phyloP scores from a whole-genome alignment of 30 jellyfish, hydroid and myxozoan genomes.

The Aurelia aurita complex sp. Pacific region DNA sequence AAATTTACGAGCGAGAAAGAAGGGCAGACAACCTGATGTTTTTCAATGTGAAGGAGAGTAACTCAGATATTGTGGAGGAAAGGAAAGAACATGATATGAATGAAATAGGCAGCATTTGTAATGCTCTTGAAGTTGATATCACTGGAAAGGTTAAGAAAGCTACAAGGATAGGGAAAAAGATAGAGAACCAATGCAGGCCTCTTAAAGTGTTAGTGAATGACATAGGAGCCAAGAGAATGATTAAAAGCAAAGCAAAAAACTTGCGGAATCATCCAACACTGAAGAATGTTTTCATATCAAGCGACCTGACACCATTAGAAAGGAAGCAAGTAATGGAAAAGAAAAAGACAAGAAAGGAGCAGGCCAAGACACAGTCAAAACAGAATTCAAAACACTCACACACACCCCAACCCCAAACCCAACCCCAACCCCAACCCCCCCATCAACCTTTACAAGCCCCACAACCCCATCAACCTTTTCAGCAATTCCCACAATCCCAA shows the following conservation, averaged over 20 bases:
- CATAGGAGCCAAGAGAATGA: slow-evolving; percentile 26
- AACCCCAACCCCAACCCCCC: slow-evolving; percentile 8
- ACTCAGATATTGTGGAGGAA: slow-evolving; percentile 20
- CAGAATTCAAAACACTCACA: slow-evolving; percentile 1
- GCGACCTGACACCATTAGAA: slow-evolving; percentile 12
- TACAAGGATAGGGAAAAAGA: slow-evolving; percentile 28
- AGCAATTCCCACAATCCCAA: slow-evolving; percentile 8
- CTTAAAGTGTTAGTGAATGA: slow-evolving; percentile 21
- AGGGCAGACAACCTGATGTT: slow-evolving; percentile 22
- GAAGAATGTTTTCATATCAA: slow-evolving; percentile 22
- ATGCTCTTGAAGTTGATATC: slow-evolving; percentile 23
- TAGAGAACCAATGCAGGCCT: slow-evolving; percentile 12
- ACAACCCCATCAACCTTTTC: slow-evolving; percentile 8
- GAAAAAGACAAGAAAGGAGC: slow-evolving; percentile 21
- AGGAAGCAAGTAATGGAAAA: slow-evolving; percentile 12
- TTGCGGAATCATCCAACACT: slow-evolving; percentile 21
- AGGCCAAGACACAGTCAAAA: background rate
- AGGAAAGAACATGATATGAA: slow-evolving; percentile 18
- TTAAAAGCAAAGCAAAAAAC: slow-evolving; percentile 19
- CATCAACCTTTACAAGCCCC: slow-evolving; percentile 5
- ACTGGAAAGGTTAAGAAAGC: slow-evolving; percentile 12
- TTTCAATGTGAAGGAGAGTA: slow-evolving; percentile 6
- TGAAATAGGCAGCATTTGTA: slow-evolving; percentile 23
- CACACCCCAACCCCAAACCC: slow-evolving; percentile 5
- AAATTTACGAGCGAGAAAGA: slow-evolving; percentile 24